Percentiles rank a stretch among this genome's conserved stretches.
Evolutionary conservation across 2,797 vertebrate genomes (phyloP).

Genomic region (Hippocampus kuda): DNA sequence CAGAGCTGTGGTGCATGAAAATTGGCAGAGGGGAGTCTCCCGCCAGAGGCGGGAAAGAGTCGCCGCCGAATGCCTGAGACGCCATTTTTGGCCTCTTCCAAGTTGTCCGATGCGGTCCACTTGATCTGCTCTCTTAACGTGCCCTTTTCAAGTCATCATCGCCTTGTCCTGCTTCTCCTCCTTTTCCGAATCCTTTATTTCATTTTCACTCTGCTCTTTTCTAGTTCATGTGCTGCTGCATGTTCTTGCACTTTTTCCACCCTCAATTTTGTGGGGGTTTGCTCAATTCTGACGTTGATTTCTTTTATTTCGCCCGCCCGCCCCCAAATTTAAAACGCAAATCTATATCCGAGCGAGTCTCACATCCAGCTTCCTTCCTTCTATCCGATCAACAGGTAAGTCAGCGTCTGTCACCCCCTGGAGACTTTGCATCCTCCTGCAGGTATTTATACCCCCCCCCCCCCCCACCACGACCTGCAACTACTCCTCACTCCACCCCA

Average conservation of each 20-base stretch:
- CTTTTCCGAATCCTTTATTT: conserved; percentile 6
- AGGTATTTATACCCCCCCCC: conserved; percentile 88
- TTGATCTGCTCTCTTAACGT: conserved; percentile 8
- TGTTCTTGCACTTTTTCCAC: neutral
- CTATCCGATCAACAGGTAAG: conserved; percentile 9
- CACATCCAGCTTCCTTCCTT: conserved; percentile 8
- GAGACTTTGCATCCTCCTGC: conserved; percentile 73
- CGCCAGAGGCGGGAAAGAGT: conserved; percentile 78
- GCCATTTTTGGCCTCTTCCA: conserved; percentile 70
- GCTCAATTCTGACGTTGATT: neutral
- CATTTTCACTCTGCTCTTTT: conserved; percentile 9
- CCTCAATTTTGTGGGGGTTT: neutral
- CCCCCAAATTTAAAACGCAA: too few species aligned
- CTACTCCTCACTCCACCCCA: conserved; percentile 59
- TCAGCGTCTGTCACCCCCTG: conserved; percentile 33
- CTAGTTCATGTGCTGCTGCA: conserved; percentile 7
- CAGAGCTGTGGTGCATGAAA: conserved; percentile 86
- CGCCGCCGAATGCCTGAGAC: conserved; percentile 83
- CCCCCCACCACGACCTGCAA: conserved; percentile 44
- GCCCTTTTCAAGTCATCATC: conserved; percentile 1
- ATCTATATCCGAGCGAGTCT: neutral
- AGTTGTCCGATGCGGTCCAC: conserved; percentile 7
- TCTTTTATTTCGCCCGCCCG: neutral
- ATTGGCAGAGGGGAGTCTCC: conserved; percentile 82
- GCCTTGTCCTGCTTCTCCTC: neutral